Percentiles rank a stretch among this genome's conserved stretches.
Conservation (phyloP, 2,888 invertebrate species). For the Eilema caniola region DNA sequence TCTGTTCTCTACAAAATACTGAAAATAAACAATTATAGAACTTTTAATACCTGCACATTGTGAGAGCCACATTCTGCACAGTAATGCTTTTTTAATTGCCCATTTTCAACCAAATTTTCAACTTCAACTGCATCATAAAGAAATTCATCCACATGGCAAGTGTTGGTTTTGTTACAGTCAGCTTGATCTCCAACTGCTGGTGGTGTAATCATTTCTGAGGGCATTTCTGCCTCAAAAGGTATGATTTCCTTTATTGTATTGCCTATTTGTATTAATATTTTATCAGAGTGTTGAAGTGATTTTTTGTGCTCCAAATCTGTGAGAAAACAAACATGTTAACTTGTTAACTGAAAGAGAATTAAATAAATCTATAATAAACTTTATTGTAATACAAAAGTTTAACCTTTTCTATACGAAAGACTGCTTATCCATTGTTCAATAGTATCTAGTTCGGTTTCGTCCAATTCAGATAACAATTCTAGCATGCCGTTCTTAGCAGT, state of each 20-base stretch:
- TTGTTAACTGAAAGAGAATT: not conserved
- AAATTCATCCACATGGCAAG: conserved; percentile 90
- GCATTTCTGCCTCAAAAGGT: conserved; percentile 76
- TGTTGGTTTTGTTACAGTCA: conserved; percentile 84
- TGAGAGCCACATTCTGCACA: conserved; percentile 76
- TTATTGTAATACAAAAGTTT: conserved; percentile 7
- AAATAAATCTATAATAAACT: not conserved
- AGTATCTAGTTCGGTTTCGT: conserved; percentile 64
- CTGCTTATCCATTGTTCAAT: conserved; percentile 77
- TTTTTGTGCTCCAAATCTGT: conserved; percentile 72
- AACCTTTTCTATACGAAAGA: conserved; percentile 74
- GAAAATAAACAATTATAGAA: not conserved
- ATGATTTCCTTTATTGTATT: conserved; percentile 70
- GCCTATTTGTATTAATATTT: conserved; percentile 69
- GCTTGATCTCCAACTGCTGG: conserved; percentile 80
- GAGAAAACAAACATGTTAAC: conserved; percentile 22
- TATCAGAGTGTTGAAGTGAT: conserved; percentile 61
- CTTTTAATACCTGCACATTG: conserved; percentile 64
- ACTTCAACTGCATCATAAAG: conserved; percentile 89
- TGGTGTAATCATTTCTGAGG: conserved; percentile 73
- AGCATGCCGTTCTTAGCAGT: conserved; percentile 68
- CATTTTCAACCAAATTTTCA: conserved; percentile 74
- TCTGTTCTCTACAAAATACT: not conserved
- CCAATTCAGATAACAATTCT: conserved; percentile 67
- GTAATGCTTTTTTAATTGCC: conserved; percentile 71